Evolutionary conservation across 2,797 vertebrate species (phyloP).

Genomic region (Sebastes reedi): DNA sequence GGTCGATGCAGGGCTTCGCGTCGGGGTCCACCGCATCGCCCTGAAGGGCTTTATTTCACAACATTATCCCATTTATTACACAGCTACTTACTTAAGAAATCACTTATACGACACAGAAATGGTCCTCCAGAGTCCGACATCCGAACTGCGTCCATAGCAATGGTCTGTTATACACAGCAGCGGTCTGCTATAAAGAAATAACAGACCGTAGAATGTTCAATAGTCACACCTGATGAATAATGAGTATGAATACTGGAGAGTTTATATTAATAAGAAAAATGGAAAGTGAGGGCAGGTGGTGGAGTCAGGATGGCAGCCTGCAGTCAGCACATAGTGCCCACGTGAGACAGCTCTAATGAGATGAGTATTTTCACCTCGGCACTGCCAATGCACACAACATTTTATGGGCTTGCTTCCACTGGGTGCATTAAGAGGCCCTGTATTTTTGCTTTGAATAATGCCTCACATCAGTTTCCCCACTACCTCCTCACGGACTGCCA

Average conservation of each 20-base stretch:
- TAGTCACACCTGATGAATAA: neutral
- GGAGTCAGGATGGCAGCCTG: constrained; percentile 24
- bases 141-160: too few species aligned
- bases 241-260: neutral
- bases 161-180: too few species aligned
- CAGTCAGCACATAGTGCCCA: constrained; percentile 40
- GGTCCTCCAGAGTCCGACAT: too few species aligned
- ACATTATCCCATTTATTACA: too few species aligned
- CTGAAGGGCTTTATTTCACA: too few species aligned
- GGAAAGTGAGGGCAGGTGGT: constrained; percentile 20
- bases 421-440: constrained; percentile 39
- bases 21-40: too few species aligned
- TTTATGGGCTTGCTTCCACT: constrained; percentile 56
- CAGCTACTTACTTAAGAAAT: too few species aligned
- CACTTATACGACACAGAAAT: too few species aligned
- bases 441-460: constrained; percentile 18
- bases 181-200: too few species aligned
- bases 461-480: constrained; percentile 3
- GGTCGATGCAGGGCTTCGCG: too few species aligned
- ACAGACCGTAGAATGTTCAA: too few species aligned
- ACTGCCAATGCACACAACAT: constrained; percentile 48
- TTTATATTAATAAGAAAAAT: neutral
- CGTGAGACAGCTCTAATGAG: constrained; percentile 47
- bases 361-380: constrained; percentile 51
- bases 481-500: neutral